phyloP scores from a whole-genome alignment of 2,888 invertebrate genomes.

The Piscicola geometra region DNA sequence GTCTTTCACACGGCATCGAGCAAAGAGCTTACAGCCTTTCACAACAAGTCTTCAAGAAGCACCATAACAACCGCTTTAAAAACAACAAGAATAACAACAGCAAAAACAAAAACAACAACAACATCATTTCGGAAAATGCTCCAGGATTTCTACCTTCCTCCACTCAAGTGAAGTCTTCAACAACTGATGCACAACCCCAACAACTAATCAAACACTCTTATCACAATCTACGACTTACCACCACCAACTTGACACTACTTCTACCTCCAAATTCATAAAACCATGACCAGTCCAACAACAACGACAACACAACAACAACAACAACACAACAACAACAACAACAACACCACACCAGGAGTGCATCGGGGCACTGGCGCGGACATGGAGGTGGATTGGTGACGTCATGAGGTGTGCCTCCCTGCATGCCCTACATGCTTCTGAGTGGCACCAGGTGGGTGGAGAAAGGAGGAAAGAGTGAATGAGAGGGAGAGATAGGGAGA shows the following conservation, averaged over 20 bases:
- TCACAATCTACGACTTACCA: background rate
- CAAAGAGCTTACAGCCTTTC: background rate
- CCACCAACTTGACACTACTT: background rate
- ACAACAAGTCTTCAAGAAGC: no score
- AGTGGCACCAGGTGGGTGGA: slow-evolving; percentile 43
- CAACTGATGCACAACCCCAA: background rate
- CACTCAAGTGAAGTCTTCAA: slow-evolving; percentile 33
- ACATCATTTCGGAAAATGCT: slow-evolving; percentile 19
- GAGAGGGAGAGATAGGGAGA: no score
- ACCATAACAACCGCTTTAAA: slow-evolving; percentile 22
- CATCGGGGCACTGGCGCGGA: slow-evolving; percentile 42
- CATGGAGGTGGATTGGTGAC: slow-evolving; percentile 44
- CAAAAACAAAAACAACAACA: background rate
- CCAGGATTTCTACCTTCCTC: slow-evolving; percentile 40
- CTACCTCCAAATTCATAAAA: background rate
- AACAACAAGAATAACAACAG: background rate
- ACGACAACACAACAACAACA: background rate
- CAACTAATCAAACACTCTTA: background rate
- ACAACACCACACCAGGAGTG: slow-evolving; percentile 41
- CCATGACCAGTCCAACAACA: background rate
- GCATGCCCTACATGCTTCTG: slow-evolving; percentile 44
- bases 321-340: background rate
- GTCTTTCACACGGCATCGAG: slow-evolving; percentile 32
- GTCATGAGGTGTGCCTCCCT: slow-evolving; percentile 42
- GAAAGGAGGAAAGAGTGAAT: background rate